Percentiles rank a stretch among this genome's conserved stretches.
phyloP scores from a whole-genome alignment of 2,888 invertebrate species.

The Octodonta nipae region DNA sequence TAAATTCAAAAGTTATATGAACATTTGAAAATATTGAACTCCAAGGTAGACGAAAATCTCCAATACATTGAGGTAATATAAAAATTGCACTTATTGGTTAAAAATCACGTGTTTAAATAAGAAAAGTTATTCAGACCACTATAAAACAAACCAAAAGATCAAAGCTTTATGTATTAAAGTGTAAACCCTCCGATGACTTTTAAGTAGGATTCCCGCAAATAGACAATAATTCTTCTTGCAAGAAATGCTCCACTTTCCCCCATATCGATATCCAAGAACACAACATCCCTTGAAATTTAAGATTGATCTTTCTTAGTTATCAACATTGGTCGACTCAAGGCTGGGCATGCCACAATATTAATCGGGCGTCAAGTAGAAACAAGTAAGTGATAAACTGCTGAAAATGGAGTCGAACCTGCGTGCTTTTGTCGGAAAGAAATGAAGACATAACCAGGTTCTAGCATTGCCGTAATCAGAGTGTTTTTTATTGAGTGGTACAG shows the following conservation, averaged over 20 bases:
- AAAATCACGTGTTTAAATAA: too few relatives aligned
- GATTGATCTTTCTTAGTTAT: conserved; percentile 28
- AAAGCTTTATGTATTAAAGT: too few relatives aligned
- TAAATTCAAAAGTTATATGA: too few relatives aligned
- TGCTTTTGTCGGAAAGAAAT: conserved; percentile 31
- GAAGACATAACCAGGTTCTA: conserved; percentile 31
- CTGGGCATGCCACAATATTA: conserved; percentile 37
- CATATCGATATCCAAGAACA: conserved; percentile 9
- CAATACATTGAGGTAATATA: too few relatives aligned
- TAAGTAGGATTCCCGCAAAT: too few relatives aligned
- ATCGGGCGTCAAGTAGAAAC: conserved; percentile 37
- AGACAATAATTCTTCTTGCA: too few relatives aligned
- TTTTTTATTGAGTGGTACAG: conserved; percentile 1
- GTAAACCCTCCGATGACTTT: too few relatives aligned
- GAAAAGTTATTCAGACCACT: too few relatives aligned
- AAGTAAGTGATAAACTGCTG: conserved; percentile 38
- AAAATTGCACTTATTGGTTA: too few relatives aligned
- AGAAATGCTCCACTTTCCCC: conserved; percentile 7
- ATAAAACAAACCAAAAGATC: too few relatives aligned
- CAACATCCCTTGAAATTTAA: conserved; percentile 18
- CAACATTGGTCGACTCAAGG: conserved; percentile 28
- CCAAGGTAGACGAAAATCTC: too few relatives aligned
- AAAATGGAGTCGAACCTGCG: conserved; percentile 35
- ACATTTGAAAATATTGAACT: too few relatives aligned
- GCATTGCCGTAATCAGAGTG: neutral